phyloP scores from a whole-genome alignment of 2,888 invertebrate species.

The Cantharis lateralis region DNA sequence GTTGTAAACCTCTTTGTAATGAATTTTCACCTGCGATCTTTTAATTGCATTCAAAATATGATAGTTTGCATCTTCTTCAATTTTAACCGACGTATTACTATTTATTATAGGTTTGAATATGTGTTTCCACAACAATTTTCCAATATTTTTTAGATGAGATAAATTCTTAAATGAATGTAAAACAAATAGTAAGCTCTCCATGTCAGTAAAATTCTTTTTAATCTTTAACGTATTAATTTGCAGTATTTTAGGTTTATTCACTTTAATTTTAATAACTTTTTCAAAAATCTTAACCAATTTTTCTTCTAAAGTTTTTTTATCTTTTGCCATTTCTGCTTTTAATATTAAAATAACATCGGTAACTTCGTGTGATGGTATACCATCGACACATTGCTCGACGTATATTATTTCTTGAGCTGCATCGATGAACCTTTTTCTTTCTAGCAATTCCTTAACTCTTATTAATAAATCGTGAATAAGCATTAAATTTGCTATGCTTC shows the following conservation, averaged over 20 bases:
- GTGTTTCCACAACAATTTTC: constrained; percentile 62
- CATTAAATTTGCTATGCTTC: constrained; percentile 55
- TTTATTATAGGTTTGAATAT: constrained; percentile 65
- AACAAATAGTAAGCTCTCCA: constrained; percentile 56
- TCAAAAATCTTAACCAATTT: constrained; percentile 60
- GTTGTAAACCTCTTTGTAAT: constrained; percentile 61
- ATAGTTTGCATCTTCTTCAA: constrained; percentile 51
- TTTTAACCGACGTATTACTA: constrained; percentile 55
- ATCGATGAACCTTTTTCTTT: constrained; percentile 49
- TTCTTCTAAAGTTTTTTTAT: constrained; percentile 57
- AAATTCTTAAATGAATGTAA: constrained; percentile 49
- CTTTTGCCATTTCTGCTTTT: constrained; percentile 55
- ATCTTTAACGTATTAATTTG: constrained; percentile 52
- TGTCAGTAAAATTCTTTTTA: constrained; percentile 50
- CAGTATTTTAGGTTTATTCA: constrained; percentile 48
- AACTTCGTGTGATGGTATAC: constrained; percentile 57
- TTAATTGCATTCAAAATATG: constrained; percentile 49
- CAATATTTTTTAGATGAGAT: constrained; percentile 62
- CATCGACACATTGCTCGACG: constrained; percentile 56
- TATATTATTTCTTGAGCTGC: constrained; percentile 61
- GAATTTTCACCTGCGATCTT: constrained; percentile 53
- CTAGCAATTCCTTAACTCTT: constrained; percentile 46
- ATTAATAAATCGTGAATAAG: constrained; percentile 53
- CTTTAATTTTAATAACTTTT: constrained; percentile 57
- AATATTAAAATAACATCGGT: constrained; percentile 61